Base-by-base conservation (phyloP, 2,888 invertebrate genomes). In the Aporophyla nigra region DNA sequence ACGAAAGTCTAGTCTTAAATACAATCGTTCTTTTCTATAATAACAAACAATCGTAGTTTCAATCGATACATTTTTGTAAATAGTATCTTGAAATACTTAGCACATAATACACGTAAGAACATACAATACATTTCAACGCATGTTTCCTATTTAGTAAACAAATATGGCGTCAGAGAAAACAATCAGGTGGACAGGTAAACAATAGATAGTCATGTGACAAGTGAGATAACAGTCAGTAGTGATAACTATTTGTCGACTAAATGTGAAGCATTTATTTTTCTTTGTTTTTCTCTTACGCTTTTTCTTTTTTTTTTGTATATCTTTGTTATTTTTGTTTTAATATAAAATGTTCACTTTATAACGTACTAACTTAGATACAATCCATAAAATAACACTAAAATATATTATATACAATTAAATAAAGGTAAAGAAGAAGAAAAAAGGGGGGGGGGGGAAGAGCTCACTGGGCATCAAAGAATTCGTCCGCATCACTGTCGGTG, bases 131-230 rank as follows among this genome's bases (percentile, higher is more conserved):
- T 43, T 80, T 33, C n/a, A 58, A 51, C 56, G 40, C 40, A 62
- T 58, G 51, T 74, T 74, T 46, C 10, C 24, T 63, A 56, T 58
- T 80, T 65, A 27, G 53, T 75, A 62, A 76, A 82, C 76, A 81
- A 62, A 76, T 59, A 67, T 61, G 43, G 61, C 49, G 21, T 76
- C 54, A 76, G 33, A 24, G 49, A 62, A 66, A 75, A 81, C 75
- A 74, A 54, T 51, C 49, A 43, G 65, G n/a, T 54, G 24, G 16
- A 7, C 19, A 16, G 16, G 49, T 56, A 56, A 66, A 75, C 76
- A 78, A 46, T 61, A 21, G 49, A 53, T 51, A 43, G n/a, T 63
- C 40, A 46, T 73, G 43, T 80, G 56, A 59, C n/a, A 21, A 65
- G 40, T 66, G 27, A 54, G 49, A 74, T 46, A 54, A 51, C 53